Base-by-base conservation (phyloP, 2,797 vertebrate genomes). In the Sus cebifrons region DNA sequence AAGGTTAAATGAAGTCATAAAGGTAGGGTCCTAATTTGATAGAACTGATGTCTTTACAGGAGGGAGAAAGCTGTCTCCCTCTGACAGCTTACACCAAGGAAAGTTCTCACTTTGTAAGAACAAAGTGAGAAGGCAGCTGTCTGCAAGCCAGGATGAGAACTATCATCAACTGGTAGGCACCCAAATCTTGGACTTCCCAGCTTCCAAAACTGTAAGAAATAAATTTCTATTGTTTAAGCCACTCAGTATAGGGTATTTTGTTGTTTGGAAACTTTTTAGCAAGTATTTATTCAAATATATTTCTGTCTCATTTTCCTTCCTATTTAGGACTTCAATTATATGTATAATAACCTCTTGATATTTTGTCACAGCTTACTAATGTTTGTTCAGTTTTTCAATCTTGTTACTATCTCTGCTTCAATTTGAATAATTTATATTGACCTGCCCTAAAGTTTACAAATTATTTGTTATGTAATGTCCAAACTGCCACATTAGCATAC, bases 271-370 rank as follows among this genome's bases (percentile, higher is more conserved):
- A 86, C 1, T 10, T 79, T 65, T 79, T 27, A 86, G 12, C 44
- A 27, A 32, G 13, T 32, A 65, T 79, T 86, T 78, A 85, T 54
- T 91, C 27, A 79, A 91, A 17, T 64, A 91, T 73, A 65, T 73
- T 54, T 90, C 73, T 64, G 32, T 79, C 32, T 32, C 44, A 78
- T 90, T 85, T 79, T 10, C 65, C n/a, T 71, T 49, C 79, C 10
- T 8, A 62, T 78, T 79, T 7, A 56, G 56, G 27, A 94, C n/a
- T 78, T 56, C 56, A 79, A 49, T 83, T 67, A 27, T 32, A 90
- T 86, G 23, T 86, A 65, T 56, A 56, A 71, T 86, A 56, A 56
- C 65, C 6, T 44, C 32, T 71, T 79, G 32, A 56, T 56, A 79
- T 85, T 64, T 79, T 70, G 12, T 79, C 44, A 86, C 44, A 90